Base-by-base conservation (phyloP, 2,797 vertebrate genomes). In the Eremophila alpestris region DNA sequence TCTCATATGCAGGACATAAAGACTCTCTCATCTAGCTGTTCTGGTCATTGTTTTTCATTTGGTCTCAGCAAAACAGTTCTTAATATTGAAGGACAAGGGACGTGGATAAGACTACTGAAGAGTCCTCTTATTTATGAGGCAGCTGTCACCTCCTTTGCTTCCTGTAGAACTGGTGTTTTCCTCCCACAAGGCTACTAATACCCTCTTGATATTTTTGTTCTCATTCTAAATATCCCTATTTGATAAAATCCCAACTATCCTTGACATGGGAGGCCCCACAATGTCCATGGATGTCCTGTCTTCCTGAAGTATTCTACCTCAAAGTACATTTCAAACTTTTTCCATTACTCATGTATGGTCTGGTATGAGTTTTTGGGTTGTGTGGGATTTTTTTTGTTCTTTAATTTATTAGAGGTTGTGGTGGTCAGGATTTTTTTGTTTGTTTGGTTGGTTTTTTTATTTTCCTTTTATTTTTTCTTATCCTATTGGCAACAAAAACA, bases 281-380 rank as follows among this genome's bases (percentile, higher is more conserved):
- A 7, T 0, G 0, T 22, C 18, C 41, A 9, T 4, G 9, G 1
- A 3, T 34, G 27, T 26, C 32, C 19, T 3, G 1, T 51, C 36
- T 77, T 65, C 18, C 23, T 85, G 43, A 41, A 45, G 5, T 69
- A 34, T 62, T 69, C 14, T 5, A 49, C 3, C 3, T 64, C 40
- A 36, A 60, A 83, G 5, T 55, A 20, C 3, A 43, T 68, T 84
- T 85, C 34, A 52, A 23, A 11, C 5, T 24, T 34, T 58, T 27
- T 5, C 7, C 30, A 24, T 58, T 4, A 2, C 3, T 4, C 10
- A 0, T 45, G 12, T 70, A 23, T 36, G 11, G 11, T 85, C 40
- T 85, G 13, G 2, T 32, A 55, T 23, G n/a, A 22, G 6, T 1
- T 71, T 79, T 51, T 27, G 5, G 16, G 13, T 38, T 38, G 9